A percentile compares a stretch with the other conserved stretches of the same genome.
These are phyloP conservation scores for Xenopus borealis DNA, from an alignment of 2,113 vertebrate genomes.

Conservation along the genomic window DNA sequence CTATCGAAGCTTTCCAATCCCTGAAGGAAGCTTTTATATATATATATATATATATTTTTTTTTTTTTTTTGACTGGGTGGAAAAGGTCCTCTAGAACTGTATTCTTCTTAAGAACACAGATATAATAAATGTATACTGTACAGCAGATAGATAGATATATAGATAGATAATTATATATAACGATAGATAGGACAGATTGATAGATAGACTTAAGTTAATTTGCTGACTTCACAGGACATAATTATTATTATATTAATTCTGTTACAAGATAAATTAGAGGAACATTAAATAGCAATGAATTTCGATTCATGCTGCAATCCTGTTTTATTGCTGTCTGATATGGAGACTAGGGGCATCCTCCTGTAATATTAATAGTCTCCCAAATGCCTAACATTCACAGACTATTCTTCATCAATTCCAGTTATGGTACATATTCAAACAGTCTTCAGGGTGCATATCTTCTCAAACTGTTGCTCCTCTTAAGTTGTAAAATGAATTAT, in stretches of 20 bases:
- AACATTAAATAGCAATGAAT: constrained; percentile 4
- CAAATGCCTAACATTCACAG: neutral
- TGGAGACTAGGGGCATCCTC: neutral
- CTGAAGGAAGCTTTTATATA: too few relatives aligned
- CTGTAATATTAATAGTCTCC: constrained; percentile 10
- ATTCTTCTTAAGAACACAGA: too few relatives aligned
- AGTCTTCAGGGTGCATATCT: neutral
- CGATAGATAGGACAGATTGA: too few relatives aligned
- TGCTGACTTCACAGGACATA: constrained; percentile 4
- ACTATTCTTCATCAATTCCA: neutral
- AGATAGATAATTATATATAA: too few relatives aligned
- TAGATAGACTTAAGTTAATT: too few relatives aligned
- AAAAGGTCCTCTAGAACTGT: too few relatives aligned
- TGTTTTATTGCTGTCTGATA: neutral
- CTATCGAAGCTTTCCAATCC: too few relatives aligned
- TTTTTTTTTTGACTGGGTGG: too few relatives aligned
- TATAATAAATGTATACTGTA: too few relatives aligned
- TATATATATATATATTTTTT: too few relatives aligned
- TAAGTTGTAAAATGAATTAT: constrained; percentile 31
- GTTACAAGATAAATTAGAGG: neutral
- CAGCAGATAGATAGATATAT: too few relatives aligned
- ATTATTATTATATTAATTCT: too few relatives aligned
- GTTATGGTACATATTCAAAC: neutral
- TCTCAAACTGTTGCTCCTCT: constrained; percentile 2
- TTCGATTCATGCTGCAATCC: neutral